Conservation (phyloP, 1,140 invertebrate species). For the Drosophila auraria region DNA sequence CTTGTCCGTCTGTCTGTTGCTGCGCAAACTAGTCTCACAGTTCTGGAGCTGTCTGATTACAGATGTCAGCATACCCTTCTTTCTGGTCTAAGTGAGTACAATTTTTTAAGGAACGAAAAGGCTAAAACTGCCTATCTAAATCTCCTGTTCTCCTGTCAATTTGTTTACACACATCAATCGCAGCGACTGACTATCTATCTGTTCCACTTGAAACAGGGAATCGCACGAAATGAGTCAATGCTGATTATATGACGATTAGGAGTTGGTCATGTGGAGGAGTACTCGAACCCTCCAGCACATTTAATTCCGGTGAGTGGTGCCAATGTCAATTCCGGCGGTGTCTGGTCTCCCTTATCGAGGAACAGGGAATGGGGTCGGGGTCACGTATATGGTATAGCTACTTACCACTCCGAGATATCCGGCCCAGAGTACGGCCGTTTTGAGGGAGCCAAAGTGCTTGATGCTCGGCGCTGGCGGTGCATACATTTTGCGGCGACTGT, state of each 20-base stretch:
- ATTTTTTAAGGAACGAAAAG: too few species aligned
- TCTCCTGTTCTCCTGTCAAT: constrained; percentile 1
- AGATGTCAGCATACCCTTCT: too few species aligned
- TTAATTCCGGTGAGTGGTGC: constrained; percentile 24
- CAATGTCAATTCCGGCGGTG: constrained; percentile 7
- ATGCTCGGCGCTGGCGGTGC: constrained; percentile 32
- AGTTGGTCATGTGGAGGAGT: constrained; percentile 10
- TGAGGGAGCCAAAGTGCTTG: constrained; percentile 65
- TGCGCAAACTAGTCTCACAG: too few species aligned
- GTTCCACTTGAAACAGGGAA: constrained; percentile 10
- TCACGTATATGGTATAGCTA: constrained; percentile 21
- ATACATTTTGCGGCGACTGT: constrained; percentile 56
- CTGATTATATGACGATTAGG: constrained; percentile 15
- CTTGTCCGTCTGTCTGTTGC: not conserved
- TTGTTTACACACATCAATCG: constrained; percentile 33
- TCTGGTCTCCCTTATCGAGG: constrained; percentile 24
- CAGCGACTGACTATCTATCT: constrained; percentile 13
- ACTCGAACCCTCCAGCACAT: not conserved
- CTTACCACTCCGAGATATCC: constrained; percentile 73
- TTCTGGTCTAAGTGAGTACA: too few species aligned
- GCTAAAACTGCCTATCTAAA: not conserved
- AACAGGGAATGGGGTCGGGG: constrained; percentile 44
- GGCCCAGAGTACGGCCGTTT: constrained; percentile 57
- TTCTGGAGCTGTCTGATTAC: not conserved
- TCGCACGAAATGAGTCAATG: constrained; percentile 28